Conservation (phyloP, 1,140 invertebrate genomes). For the Calliphora vicina region DNA sequence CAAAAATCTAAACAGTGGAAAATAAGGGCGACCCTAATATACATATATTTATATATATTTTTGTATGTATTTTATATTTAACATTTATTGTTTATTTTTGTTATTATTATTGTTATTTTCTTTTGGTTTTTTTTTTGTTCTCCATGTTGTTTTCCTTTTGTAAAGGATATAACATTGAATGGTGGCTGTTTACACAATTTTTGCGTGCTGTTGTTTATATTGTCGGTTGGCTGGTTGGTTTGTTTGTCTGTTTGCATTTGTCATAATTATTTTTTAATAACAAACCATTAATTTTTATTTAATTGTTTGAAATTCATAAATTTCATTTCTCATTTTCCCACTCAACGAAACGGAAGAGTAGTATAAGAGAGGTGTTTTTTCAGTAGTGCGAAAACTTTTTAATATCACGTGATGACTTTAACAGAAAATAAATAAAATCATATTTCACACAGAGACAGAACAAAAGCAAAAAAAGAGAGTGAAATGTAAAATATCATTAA, state of each 20-base stretch:
- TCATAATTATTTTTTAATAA: conserved; percentile 32
- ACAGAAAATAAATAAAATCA: neutral
- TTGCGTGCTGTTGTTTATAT: conserved; percentile 11
- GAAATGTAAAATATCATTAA: neutral
- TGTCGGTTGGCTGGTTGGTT: neutral
- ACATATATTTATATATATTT: too few relatives aligned
- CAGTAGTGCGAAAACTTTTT: neutral
- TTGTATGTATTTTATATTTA: too few relatives aligned
- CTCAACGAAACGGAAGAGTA: neutral
- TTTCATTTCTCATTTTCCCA: conserved; percentile 9
- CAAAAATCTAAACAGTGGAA: too few relatives aligned
- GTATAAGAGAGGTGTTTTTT: neutral
- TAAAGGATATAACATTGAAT: neutral
- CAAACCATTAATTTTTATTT: conserved; percentile 31
- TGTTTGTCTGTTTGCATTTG: conserved; percentile 5
- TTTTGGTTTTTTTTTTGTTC: neutral
- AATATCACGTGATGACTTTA: neutral
- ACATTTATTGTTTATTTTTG: too few relatives aligned
- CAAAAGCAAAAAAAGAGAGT: neutral
- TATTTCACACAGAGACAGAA: neutral
- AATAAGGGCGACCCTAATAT: too few relatives aligned
- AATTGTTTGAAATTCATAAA: conserved; percentile 18
- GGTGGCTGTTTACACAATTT: neutral
- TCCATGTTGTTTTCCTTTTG: neutral
- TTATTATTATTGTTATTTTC: too few relatives aligned